A percentile compares a stretch with the other conserved stretches of the same genome.
Evolutionary conservation across 1,140 invertebrate species (phyloP).

Genomic region (Drosophila nigrodunni): DNA sequence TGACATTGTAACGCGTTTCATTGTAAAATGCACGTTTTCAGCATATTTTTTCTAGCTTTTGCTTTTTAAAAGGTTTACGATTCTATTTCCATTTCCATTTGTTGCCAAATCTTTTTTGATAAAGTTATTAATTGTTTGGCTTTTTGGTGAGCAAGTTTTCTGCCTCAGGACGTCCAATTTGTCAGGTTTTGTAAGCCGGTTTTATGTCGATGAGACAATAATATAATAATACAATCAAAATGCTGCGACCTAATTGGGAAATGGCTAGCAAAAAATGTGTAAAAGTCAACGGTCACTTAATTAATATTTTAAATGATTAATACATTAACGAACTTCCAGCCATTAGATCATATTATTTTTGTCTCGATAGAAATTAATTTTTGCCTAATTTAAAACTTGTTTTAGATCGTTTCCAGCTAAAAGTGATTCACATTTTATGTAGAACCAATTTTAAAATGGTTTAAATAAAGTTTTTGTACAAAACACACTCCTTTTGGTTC

Average conservation of each 20-base stretch:
- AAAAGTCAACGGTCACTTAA: constrained; percentile 20
- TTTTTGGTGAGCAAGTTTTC: constrained; percentile 5
- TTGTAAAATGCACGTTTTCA: constrained; percentile 43
- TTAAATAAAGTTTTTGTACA: too few relatives aligned
- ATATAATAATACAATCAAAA: constrained; percentile 4
- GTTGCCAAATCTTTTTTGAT: constrained; percentile 22
- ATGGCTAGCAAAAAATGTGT: neutral
- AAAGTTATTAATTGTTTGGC: constrained; percentile 34
- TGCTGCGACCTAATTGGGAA: constrained; percentile 22
- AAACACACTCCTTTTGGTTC: too few relatives aligned
- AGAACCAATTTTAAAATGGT: too few relatives aligned
- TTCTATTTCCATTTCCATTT: constrained; percentile 3
- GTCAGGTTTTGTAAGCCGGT: constrained; percentile 24
- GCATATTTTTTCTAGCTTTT: constrained; percentile 8
- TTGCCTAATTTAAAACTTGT: neutral
- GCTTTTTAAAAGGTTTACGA: constrained; percentile 11
- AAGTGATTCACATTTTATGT: too few relatives aligned
- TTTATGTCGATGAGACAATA: constrained; percentile 15
- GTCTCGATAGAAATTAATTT: neutral
- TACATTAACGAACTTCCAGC: neutral
- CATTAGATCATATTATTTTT: constrained; percentile 11
- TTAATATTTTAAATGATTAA: constrained; percentile 14
- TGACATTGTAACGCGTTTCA: constrained; percentile 45
- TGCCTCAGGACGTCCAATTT: constrained; percentile 12
- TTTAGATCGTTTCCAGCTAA: neutral